Base-by-base conservation (phyloP, 2,113 vertebrate genomes). In the Cygnus buccinator region DNA sequence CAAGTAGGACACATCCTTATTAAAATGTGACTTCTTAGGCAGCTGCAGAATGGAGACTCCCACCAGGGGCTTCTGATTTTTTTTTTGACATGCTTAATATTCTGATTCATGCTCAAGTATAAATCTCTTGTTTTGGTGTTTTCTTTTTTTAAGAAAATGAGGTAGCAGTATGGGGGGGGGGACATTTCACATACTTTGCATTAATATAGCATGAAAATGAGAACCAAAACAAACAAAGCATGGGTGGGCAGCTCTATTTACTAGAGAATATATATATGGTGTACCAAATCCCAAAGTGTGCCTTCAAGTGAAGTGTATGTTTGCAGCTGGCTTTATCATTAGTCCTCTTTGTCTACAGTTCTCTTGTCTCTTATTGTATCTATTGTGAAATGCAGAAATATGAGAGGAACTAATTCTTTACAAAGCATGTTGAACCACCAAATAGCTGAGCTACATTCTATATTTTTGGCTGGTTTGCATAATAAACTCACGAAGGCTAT, bases 211-310 rank as follows among this genome's bases (percentile, higher is more conserved):
- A 23, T 65, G 58, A 66, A 87, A 90, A 65, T 22, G 6, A 84
- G 50, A 52, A 79, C 8, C 1, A 22, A 82, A 88, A 52, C 3
- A 46, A 31, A 44, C 29, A 48, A 2, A 29, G 9, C 13, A 5
- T 4, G 3, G 17, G 23, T 44, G 26, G 31, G 21, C 71, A 25
- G 17, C 29, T 65, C 10, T 78, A 23, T 71, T 22, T 41, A 54
- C 13, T 50, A 85, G 19, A 73, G 48, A 55, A 66, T 35, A 48
- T 4, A n/a, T 5, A 37, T 0, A 0, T 20, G 50, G 4, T 29
- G 10, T 57, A 63, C 41, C 57, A 75, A 87, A 63, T 50, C 25
- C 13, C 48, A 11, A 50, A n/a, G 1, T 9, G 43, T 71, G 46
- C 22, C 25, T 74, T 90, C 22, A 87, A 70, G 33, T 3, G 3